Base-by-base conservation (phyloP, 2,797 vertebrate species). In the Enteromius viviparus region DNA sequence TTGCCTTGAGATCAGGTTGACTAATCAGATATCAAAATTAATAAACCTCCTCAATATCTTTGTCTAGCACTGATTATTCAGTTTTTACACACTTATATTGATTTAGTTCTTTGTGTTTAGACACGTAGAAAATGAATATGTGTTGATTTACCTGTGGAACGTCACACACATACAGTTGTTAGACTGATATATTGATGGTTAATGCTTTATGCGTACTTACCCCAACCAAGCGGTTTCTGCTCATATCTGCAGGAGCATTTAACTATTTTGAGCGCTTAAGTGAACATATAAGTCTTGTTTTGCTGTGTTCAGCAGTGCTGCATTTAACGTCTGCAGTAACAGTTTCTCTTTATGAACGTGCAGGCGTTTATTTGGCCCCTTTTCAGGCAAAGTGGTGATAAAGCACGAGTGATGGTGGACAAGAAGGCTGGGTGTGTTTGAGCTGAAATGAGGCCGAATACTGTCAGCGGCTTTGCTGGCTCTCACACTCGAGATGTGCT, bases 391-490 rank as follows among this genome's bases (percentile, higher is more conserved):
- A 49, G 42, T 11, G 51, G 21, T 60, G 77, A 49, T 72, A 58
- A 55, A 53, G 58, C 70, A 72, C 58, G 17, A 78, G 34, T 14
- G 34, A 72, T 78, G 23, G 47, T 53, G 70, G 34, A 65, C 58
- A 60, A 47, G 75, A 71, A 17, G 65, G 47, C 47, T 51, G 34
- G 53, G 15, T 34, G 26, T 69, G 78, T 81, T 78, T 78, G 45
- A 76, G 80, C 42, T 21, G 32, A 76, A 75, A 82, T 66, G 45
- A 82, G 72, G 81, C 64, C 37, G 49, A 58, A 68, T 47, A 42
- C 62, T 76, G 68, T 85, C 79, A 78, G 76, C 71, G 58, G 47
- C 47, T 74, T 77, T 82, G 80, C 68, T 78, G 34, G 74, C 37
- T 53, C 75, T 70, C 45, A 40, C 45, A 12, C 74, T 78, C 3